Evolutionary conservation across 2,888 invertebrate species (phyloP), one percentile per base, ranked within the genome.

Genomic region (Autographa gamma): DNA sequence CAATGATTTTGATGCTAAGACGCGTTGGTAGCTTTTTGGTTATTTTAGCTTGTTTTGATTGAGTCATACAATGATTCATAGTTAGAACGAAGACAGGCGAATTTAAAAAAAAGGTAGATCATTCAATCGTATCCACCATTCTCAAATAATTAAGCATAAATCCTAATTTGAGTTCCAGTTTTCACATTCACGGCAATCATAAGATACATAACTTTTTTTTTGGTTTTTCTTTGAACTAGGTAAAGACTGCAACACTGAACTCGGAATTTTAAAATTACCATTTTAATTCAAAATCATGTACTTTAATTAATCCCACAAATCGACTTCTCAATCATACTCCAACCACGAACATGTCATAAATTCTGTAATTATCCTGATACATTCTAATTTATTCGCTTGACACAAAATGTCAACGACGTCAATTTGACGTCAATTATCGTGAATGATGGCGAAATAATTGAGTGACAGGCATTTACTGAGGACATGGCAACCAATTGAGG

Each of bases 371-470:
- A 71, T 16, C 31, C 14, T 63, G 61, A 32, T 25, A 79, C 81
- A 79, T 81, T 81, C 77, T 79, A 74, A 81, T 74, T 79, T 69
- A 77, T 73, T 48, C 62, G 25, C 34, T 63, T 77, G 82, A 69
- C 75, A 75, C 70, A 79, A 75, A 79, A 77, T 75, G 80, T 75
- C 73, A 77, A 69, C 66, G 60, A 81, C 63, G 79, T 48, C 73
- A 74, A 81, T 74, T 80, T 54, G 31, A 61, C 60, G 34, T n/a
- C 61, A 74, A 71, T 76, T 76, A 69, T 5, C 16, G 64, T 60
- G 6, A 61, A 8, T 74, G 66, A 73, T 68, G 68, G 41, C 52
- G 31, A 52, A 61, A 14, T 76, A 81, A 73, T 75, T 71, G 56
- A 69, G 58, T 69, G 60, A 71, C 71, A 67, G 62, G 69, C 54